Base-by-base conservation (phyloP, 2,797 vertebrate genomes). In the Centroberyx gerrardi region DNA sequence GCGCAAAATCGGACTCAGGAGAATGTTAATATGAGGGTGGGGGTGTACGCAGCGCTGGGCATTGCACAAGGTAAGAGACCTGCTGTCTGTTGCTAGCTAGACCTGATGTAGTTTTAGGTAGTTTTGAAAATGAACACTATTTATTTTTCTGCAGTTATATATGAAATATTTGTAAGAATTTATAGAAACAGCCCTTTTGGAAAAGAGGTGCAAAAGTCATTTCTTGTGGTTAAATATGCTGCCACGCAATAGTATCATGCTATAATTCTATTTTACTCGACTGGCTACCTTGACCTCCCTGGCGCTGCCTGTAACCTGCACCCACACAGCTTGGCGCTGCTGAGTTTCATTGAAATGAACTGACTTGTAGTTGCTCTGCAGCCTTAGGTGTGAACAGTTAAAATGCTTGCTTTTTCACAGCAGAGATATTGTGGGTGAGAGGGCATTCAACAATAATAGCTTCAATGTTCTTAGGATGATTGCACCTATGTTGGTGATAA, bases 11-110 rank as follows among this genome's bases (percentile, higher is more conserved):
- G 79, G 18, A 96, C 92, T 4, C 90, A 94, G 59, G 89, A 91
- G 8, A 95, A 88, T 13, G 92, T 94, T 18, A 22, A 87, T 3
- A 80, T 87, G 93, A 93, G 97, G 64, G 93, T 99, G 0, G 96
- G 97, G 14, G 97, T 99, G 90, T 99, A 98, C 0, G 97, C 97
- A 0, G 89, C 96, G 1, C 90, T 99, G 85, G 97, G 98, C 81
- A 69, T 98, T 54, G 56, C 97, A 75, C 98, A 99, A 95, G 98
- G 98, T 99, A 88, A 92, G 93, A 77, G 29, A 12, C 14, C 10
- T 27, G 9, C 38, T 13, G 36, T 27, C 40, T 40, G 8, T 9
- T 22, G 22, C 1, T 22, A 22, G 22, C 22, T 22, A 22, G 22
- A 22, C 22, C 22, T 22, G 22, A 22, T 33, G 31, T 33, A 4